Evolutionary conservation across 1,140 invertebrate genomes (phyloP).

Genomic region (Drosophila jambulina): DNA sequence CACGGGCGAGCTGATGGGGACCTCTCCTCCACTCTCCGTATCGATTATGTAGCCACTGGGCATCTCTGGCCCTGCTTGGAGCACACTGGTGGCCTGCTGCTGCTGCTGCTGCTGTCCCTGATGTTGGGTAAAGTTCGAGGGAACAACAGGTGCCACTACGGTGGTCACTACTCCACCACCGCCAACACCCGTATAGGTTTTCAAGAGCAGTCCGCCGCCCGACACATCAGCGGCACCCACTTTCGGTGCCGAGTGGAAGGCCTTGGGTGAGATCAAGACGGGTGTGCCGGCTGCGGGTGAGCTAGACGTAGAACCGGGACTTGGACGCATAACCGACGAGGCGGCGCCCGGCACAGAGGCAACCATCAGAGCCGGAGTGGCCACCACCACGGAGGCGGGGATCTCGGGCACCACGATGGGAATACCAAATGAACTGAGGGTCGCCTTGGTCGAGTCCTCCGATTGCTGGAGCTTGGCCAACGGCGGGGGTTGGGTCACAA

Average conservation of each 20-base stretch:
- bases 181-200: constrained; percentile 34
- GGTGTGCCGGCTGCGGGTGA: constrained; percentile 12
- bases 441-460: not conserved
- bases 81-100: not conserved
- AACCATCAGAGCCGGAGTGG: constrained; percentile 40
- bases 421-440: constrained; percentile 48
- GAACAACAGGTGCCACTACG: not conserved
- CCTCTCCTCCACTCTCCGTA: not conserved
- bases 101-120: constrained; percentile 8
- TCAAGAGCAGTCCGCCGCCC: constrained; percentile 29
- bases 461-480: constrained; percentile 13
- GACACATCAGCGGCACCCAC: not conserved
- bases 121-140: constrained; percentile 8
- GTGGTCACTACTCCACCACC: constrained; percentile 1
- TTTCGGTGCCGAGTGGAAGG: constrained; percentile 9
- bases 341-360: constrained; percentile 16
- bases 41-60: constrained; percentile 13
- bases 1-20: not conserved
- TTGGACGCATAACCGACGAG: constrained; percentile 42
- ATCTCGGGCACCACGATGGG: constrained; percentile 78
- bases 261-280: constrained; percentile 41
- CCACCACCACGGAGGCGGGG: constrained; percentile 74
- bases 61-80: not conserved
- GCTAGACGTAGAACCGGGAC: constrained; percentile 28
- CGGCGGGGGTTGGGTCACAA: constrained; percentile 27